phyloP scores from a whole-genome alignment of 2,113 vertebrate species.

The Euleptes europaea region DNA sequence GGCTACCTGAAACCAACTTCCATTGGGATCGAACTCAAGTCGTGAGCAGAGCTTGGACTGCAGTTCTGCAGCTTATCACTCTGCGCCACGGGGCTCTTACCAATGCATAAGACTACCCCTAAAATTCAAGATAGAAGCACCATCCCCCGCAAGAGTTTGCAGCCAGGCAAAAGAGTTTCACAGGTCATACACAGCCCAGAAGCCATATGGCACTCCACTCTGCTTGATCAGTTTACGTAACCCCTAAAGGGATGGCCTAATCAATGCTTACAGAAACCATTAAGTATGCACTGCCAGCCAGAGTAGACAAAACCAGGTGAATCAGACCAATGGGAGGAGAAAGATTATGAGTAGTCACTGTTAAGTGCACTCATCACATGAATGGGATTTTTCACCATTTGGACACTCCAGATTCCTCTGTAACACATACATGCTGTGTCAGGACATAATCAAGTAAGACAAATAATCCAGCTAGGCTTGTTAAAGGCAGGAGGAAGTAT shows the following conservation, averaged over 20 bases:
- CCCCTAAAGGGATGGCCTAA: neutral
- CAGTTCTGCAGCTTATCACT: too few species aligned
- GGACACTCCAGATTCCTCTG: conserved; percentile 21
- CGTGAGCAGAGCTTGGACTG: too few species aligned
- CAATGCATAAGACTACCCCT: neutral
- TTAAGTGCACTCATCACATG: neutral
- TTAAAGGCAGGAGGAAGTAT: conserved; percentile 63
- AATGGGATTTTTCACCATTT: neutral
- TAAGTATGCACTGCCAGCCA: fast-evolving
- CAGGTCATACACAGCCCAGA: too few species aligned
- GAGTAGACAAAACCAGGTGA: too few species aligned
- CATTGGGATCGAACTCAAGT: too few species aligned
- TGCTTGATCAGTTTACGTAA: neutral
- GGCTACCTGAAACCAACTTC: too few species aligned
- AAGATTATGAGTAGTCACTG: neutral
- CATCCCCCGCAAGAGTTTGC: neutral
- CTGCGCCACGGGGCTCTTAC: too few species aligned
- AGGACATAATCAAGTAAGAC: conserved; percentile 47
- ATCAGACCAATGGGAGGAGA: neutral
- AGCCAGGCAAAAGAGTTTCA: neutral
- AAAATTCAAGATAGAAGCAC: too few species aligned
- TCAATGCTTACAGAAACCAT: neutral
- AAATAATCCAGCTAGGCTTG: conserved; percentile 54
- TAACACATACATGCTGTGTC: conserved; percentile 28
- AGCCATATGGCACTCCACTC: neutral